Base-by-base conservation (phyloP, 2,888 invertebrate genomes). In the Monoplex corrugatus region DNA sequence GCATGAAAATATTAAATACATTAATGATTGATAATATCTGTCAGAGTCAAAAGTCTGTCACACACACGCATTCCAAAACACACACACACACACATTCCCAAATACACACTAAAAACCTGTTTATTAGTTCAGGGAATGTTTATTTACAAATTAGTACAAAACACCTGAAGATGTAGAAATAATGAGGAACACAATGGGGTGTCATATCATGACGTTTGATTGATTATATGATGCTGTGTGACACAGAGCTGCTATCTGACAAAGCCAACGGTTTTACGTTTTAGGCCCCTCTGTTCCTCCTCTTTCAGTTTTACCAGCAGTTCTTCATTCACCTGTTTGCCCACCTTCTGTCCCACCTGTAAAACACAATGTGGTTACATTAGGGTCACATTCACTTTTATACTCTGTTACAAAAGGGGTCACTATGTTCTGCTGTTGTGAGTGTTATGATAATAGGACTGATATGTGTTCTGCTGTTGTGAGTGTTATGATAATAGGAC, bases 321-420 rank as follows among this genome's bases (percentile, higher is more conserved):
- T 43, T 97, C 97, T 93, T 97, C 96, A 95, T 98, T 98, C 10
- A 98, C 96, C 88, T 97, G 96, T 92, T 97, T 96, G 0, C 98
- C 98, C 89, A 98, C 97, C 94, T 96, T 97, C 95, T 97, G 97
- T 87, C 98, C 98, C 94, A 98, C 97, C 96, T 97, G 94, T 82
- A 96, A 95, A 90, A 72, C 75, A 87, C 84, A n/a, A n/a, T n/a
- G n/a, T n/a, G n/a, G n/a, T n/a, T n/a, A n/a, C n/a, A n/a, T n/a
- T n/a, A n/a, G n/a, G n/a, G n/a, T n/a, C n/a, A n/a, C n/a, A n/a
- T n/a, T n/a, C n/a, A n/a, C n/a, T n/a, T n/a, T n/a, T n/a, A n/a
- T n/a, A n/a, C n/a, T n/a, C n/a, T n/a, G n/a, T n/a, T n/a, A n/a
- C n/a, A n/a, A n/a, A n/a, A n/a, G n/a, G n/a, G n/a, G n/a, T n/a